phyloP scores from a whole-genome alignment of 1,140 invertebrate species.

The Goniozus legneri region DNA sequence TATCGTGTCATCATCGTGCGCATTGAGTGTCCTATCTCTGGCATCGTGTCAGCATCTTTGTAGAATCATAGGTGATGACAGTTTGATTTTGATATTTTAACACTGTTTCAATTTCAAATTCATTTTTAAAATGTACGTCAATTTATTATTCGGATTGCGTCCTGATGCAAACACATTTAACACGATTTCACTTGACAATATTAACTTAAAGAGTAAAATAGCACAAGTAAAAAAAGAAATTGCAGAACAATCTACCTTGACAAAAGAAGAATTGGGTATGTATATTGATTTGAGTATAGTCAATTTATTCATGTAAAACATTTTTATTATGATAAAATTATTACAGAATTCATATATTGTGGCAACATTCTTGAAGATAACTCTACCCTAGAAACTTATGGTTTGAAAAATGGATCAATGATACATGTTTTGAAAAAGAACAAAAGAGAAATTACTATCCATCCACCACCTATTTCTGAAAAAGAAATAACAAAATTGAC shows the following conservation, averaged over 20 bases:
- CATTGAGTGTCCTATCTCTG: too few relatives aligned
- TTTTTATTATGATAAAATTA: slow-evolving; percentile 18
- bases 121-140: slow-evolving; percentile 6
- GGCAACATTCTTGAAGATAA: slow-evolving; percentile 56
- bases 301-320: background rate
- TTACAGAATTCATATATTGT: slow-evolving; percentile 56
- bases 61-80: too few relatives aligned
- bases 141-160: slow-evolving; percentile 41
- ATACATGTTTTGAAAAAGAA: slow-evolving; percentile 56
- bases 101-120: too few relatives aligned
- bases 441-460: slow-evolving; percentile 28
- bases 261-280: slow-evolving; percentile 52
- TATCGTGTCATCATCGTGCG: too few relatives aligned
- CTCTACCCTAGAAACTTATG: slow-evolving; percentile 49
- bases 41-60: too few relatives aligned
- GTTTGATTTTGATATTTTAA: too few relatives aligned
- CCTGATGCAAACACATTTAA: slow-evolving; percentile 38
- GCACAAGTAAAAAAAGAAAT: slow-evolving; percentile 48
- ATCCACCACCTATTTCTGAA: slow-evolving; percentile 42
- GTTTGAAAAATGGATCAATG: slow-evolving; percentile 55
- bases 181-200: slow-evolving; percentile 51
- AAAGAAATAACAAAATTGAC: slow-evolving; percentile 48
- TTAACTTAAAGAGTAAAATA: slow-evolving; percentile 56
- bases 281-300: slow-evolving; percentile 14
- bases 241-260: slow-evolving; percentile 45